phyloP scores from a whole-genome alignment of 2,888 invertebrate genomes.

The Drosophila falleni region DNA sequence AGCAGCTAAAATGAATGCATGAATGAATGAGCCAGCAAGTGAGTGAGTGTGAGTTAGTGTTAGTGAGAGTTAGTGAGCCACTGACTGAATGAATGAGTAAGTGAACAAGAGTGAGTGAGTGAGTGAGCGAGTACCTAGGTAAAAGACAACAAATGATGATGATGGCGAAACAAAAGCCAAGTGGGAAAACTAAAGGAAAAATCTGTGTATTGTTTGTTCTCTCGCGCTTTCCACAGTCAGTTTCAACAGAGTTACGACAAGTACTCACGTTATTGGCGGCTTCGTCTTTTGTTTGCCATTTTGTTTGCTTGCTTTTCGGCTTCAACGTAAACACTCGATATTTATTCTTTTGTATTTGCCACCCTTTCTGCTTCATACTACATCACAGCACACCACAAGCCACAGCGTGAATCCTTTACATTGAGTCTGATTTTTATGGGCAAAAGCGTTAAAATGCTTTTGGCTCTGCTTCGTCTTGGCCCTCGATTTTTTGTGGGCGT shows the following conservation, averaged over 20 bases:
- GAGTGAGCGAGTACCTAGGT: constrained; percentile 52
- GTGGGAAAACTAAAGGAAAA: constrained; percentile 47
- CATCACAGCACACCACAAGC: neutral
- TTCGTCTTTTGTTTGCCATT: constrained; percentile 54
- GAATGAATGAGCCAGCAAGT: constrained; percentile 32
- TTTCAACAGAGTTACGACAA: constrained; percentile 1
- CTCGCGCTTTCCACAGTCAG: constrained; percentile 35
- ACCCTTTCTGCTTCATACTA: neutral
- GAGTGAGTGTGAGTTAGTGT: constrained; percentile 29
- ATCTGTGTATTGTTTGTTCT: constrained; percentile 59
- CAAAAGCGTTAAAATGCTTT: constrained; percentile 49
- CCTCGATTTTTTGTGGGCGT: constrained; percentile 63
- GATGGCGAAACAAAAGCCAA: constrained; percentile 50
- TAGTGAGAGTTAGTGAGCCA: constrained; percentile 27
- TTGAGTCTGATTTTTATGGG: constrained; percentile 72
- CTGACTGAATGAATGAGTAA: constrained; percentile 15
- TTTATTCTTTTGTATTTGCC: constrained; percentile 71
- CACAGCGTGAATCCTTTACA: constrained; percentile 67
- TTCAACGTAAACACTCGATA: constrained; percentile 75
- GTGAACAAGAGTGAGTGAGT: constrained; percentile 38
- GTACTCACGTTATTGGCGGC: constrained; percentile 11
- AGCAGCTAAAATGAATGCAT: constrained; percentile 39
- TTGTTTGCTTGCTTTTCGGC: constrained; percentile 70
- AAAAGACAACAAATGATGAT: constrained; percentile 51
- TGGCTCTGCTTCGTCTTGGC: constrained; percentile 26